These are phyloP conservation scores for Redunca redunca DNA, from an alignment of 2,113 vertebrate genomes.

Conservation along the genomic window DNA sequence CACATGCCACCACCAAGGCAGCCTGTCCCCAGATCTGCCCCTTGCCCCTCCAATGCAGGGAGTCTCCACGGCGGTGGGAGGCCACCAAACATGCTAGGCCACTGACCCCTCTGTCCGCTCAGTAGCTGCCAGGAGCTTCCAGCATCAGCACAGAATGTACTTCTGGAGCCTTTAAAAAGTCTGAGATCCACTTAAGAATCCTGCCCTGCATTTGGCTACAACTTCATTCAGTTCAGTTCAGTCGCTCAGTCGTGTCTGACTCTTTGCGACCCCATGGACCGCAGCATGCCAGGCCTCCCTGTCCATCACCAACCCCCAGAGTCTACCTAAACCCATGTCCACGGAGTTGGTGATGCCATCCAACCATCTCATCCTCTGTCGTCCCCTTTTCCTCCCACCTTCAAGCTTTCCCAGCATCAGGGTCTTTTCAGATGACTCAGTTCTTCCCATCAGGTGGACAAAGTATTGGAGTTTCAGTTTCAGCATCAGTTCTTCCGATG, in stretches of 20 bases:
- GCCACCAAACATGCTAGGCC: too few species aligned
- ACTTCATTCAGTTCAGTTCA: not conserved
- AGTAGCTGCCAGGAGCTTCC: not conserved
- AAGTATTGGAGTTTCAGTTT: not conserved
- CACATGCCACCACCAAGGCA: not conserved
- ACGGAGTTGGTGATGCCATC: not conserved
- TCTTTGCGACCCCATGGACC: not conserved
- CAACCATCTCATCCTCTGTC: not conserved
- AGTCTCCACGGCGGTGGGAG: not conserved
- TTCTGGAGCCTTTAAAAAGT: not conserved
- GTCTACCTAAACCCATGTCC: not conserved
- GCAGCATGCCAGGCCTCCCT: not conserved
- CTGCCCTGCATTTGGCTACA: not conserved
- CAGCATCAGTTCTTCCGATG: not conserved
- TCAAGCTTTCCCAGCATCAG: not conserved
- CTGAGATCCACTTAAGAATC: not conserved
- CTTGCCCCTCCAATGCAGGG: not conserved
- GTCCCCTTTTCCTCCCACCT: fast-evolving
- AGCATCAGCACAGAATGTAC: fast-evolving
- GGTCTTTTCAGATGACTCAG: not conserved
- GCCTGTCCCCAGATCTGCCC: not conserved
- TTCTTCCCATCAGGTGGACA: not conserved
- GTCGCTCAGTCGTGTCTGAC: fast-evolving
- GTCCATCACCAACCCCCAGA: not conserved
- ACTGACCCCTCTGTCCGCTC: not conserved